phyloP scores from a whole-genome alignment of 2,113 vertebrate species.

The Barbus barbus region DNA sequence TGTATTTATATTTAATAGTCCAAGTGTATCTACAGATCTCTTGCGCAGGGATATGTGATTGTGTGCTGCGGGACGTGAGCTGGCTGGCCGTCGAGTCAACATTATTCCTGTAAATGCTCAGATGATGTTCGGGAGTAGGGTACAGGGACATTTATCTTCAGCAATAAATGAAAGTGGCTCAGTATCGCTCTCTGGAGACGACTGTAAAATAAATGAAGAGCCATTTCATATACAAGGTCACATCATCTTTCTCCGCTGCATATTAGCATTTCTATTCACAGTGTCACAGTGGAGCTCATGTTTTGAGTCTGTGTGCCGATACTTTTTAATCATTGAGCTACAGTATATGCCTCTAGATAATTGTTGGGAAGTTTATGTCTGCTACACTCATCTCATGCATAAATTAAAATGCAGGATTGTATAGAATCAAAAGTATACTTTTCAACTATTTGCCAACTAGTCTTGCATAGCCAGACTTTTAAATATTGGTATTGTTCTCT shows the following conservation, averaged over 20 bases:
- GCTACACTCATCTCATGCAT: not conserved
- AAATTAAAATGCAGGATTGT: not conserved
- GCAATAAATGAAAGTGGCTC: slow-evolving; percentile 40
- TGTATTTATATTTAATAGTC: not conserved
- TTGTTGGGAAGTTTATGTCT: not conserved
- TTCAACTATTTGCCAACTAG: not conserved
- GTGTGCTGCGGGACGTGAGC: not conserved
- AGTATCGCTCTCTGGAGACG: not conserved
- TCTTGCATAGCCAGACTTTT: not conserved
- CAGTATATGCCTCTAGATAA: not conserved
- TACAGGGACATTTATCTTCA: slow-evolving; percentile 27
- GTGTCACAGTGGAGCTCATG: not conserved
- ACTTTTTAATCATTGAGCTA: not conserved
- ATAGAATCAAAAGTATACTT: not conserved
- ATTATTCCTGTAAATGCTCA: slow-evolving; percentile 25
- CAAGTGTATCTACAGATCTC: not conserved
- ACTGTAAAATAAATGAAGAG: slow-evolving; percentile 41
- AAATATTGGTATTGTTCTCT: not conserved
- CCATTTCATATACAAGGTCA: slow-evolving; percentile 37
- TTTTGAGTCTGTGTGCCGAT: not conserved
- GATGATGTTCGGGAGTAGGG: slow-evolving; percentile 15
- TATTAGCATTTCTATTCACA: slow-evolving; percentile 33
- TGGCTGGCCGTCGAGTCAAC: not conserved
- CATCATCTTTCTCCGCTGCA: slow-evolving; percentile 34
- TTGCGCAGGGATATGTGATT: not conserved